Evolutionary conservation across 2,888 invertebrate genomes (phyloP).

Genomic region (Epirrhoe tristata): DNA sequence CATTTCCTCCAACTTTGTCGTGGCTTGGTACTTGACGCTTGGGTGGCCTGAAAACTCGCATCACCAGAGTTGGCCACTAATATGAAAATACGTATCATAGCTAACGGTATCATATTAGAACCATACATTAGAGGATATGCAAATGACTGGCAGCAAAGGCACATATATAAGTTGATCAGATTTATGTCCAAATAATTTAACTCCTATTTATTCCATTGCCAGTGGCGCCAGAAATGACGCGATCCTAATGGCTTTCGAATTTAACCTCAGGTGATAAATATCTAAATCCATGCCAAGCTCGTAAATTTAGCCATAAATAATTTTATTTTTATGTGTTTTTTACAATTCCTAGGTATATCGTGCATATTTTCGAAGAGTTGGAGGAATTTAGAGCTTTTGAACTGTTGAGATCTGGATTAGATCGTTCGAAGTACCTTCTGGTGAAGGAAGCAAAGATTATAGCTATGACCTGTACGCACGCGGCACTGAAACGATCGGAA

Average conservation of each 20-base stretch:
- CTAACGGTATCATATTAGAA: too few species aligned
- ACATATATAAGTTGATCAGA: too few species aligned
- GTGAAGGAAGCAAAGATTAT: conserved; percentile 99
- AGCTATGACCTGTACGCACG: conserved; percentile 99
- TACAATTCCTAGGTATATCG: conserved; percentile 89
- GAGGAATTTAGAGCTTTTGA: conserved; percentile 99
- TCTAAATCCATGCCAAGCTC: conserved; percentile 15
- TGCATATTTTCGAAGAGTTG: conserved; percentile 97
- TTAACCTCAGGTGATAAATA: conserved; percentile 14
- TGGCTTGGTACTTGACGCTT: too few species aligned
- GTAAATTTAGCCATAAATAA: conserved; percentile 16
- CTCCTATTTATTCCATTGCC: background rate
- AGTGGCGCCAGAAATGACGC: conserved; percentile 1
- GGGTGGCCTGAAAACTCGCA: too few species aligned
- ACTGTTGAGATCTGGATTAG: conserved; percentile 96
- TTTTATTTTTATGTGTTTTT: conserved; percentile 5
- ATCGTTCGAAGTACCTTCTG: conserved; percentile 97
- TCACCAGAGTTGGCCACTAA: too few species aligned
- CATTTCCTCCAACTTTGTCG: too few species aligned
- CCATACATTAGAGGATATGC: too few species aligned
- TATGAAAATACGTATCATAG: too few species aligned
- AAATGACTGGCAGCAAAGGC: too few species aligned
- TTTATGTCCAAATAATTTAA: too few species aligned
- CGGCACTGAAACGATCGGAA: conserved; percentile 98
- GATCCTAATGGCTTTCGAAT: conserved; percentile 1